These are phyloP conservation scores for Lasioglossum vierecki DNA, from an alignment of 2,888 invertebrate genomes.

Conservation along the genomic window DNA sequence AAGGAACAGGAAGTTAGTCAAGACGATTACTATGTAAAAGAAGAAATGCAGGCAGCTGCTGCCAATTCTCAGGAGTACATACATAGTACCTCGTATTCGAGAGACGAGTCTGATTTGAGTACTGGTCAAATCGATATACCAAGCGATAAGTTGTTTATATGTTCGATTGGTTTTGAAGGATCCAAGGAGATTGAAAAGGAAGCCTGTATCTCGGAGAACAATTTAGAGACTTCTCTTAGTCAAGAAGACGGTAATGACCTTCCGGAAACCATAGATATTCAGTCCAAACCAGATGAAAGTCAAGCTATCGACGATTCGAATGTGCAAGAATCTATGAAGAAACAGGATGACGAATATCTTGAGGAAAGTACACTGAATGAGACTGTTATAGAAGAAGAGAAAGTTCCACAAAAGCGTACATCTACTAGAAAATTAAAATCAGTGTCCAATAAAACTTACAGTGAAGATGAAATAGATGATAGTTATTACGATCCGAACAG, in stretches of 20 bases:
- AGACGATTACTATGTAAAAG: conserved; percentile 78
- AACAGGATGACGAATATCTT: conserved; percentile 58
- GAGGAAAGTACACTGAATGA: conserved; percentile 51
- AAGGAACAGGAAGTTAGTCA: conserved; percentile 69
- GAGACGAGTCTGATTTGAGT: conserved; percentile 57
- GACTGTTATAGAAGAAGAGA: conserved; percentile 61
- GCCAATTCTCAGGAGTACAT: conserved; percentile 64
- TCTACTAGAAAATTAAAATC: conserved; percentile 76
- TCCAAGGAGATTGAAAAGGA: conserved; percentile 63
- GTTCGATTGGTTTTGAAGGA: conserved; percentile 71
- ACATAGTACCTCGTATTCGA: conserved; percentile 71
- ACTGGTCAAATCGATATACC: conserved; percentile 62
- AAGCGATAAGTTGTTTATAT: conserved; percentile 72
- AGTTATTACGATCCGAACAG: conserved; percentile 72
- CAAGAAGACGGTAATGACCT: conserved; percentile 40
- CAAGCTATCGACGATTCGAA: conserved; percentile 30
- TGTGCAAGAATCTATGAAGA: conserved; percentile 41
- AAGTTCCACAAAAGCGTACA: conserved; percentile 71
- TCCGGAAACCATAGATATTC: conserved; percentile 42
- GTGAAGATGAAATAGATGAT: conserved; percentile 74
- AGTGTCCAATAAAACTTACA: conserved; percentile 71
- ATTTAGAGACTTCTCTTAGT: conserved; percentile 39
- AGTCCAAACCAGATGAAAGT: conserved; percentile 50
- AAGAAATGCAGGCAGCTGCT: conserved; percentile 73
- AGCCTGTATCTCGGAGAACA: conserved; percentile 41